Percentiles rank a stretch among this genome's conserved stretches.
phyloP scores from a whole-genome alignment of 2,888 invertebrate species.

The Marronus borbonicus region DNA sequence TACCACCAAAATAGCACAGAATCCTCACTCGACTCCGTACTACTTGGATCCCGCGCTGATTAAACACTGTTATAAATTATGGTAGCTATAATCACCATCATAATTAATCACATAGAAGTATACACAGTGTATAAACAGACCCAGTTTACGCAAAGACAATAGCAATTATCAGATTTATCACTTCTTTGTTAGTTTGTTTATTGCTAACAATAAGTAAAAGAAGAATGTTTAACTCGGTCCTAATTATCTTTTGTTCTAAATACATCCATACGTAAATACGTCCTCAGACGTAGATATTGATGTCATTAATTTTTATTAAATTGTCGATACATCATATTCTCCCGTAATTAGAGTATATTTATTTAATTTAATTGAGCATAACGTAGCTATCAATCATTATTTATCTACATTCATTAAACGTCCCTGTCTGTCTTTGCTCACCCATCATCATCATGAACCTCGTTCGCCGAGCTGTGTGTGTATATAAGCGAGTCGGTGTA shows the following conservation, averaged over 20 bases:
- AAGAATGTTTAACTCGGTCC: not conserved
- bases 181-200: too few species aligned
- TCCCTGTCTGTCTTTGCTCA: slow-evolving; percentile 12
- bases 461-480: not conserved
- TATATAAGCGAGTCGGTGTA: slow-evolving; percentile 14
- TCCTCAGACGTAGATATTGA: not conserved
- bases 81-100: too few species aligned
- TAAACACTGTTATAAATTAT: not conserved
- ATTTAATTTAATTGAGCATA: slow-evolving; percentile 29
- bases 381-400: slow-evolving; percentile 24
- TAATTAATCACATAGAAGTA: too few species aligned
- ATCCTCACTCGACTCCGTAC: too few species aligned
- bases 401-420: slow-evolving; percentile 27
- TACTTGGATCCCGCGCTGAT: not conserved
- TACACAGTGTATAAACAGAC: too few species aligned
- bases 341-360: slow-evolving; percentile 22
- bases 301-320: slow-evolving; percentile 19
- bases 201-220: not conserved
- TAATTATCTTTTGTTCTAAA: slow-evolving; percentile 7
- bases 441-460: slow-evolving; percentile 4
- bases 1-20: too few species aligned
- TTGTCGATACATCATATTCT: slow-evolving; percentile 20
- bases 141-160: too few species aligned
- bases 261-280: not conserved
- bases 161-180: too few species aligned